Evolutionary conservation across 92 coral and sea anemone genomes (phyloP).

Genomic region (Parazoanthus atlanticus): DNA sequence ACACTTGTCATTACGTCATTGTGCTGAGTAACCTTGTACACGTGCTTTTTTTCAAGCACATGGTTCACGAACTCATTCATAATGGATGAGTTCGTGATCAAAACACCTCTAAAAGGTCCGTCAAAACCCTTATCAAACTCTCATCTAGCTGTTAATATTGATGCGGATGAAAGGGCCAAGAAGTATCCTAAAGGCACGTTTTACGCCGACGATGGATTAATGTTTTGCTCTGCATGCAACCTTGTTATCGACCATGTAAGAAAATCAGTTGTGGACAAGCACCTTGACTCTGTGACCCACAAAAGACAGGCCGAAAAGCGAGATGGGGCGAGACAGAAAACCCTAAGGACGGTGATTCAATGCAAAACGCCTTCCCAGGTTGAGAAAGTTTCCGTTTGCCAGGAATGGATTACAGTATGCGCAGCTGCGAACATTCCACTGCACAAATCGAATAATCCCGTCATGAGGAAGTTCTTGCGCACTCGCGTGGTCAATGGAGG

Average conservation of each 20-base stretch:
- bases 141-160: too few relatives aligned
- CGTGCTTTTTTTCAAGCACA: too few relatives aligned
- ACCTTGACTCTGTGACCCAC: background rate
- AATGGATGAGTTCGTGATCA: too few relatives aligned
- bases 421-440: conserved; percentile 62
- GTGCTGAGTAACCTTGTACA: too few relatives aligned
- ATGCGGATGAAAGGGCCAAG: background rate
- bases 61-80: too few relatives aligned
- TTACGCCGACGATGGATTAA: background rate
- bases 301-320: background rate
- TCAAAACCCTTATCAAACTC: too few relatives aligned
- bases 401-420: conserved; percentile 61
- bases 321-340: background rate
- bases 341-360: conserved; percentile 32
- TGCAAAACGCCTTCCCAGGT: conserved; percentile 35
- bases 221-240: background rate
- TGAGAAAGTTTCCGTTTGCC: conserved; percentile 60
- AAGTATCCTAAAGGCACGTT: conserved; percentile 8
- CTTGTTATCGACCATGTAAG: background rate
- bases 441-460: conserved; percentile 57
- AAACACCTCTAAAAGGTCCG: too few relatives aligned
- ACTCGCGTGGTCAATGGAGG: conserved; percentile 62
- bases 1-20: too few relatives aligned
- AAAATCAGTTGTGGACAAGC: conserved; percentile 2
- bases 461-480: conserved; percentile 47